Base-by-base conservation (phyloP, 1,140 invertebrate genomes). In the Frieseomelitta varia region DNA sequence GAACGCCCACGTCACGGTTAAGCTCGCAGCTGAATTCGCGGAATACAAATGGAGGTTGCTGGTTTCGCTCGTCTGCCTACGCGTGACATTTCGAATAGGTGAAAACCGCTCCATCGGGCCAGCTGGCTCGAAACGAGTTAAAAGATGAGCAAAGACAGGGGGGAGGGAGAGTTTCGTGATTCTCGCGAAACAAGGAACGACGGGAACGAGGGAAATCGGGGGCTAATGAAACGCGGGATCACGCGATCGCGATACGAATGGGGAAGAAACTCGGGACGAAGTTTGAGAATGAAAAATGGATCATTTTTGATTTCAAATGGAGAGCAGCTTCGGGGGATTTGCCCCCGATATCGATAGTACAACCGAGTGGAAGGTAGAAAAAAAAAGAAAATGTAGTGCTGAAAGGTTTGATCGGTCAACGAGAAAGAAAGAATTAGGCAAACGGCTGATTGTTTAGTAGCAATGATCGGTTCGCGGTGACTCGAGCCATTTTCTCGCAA, bases 21-120 rank as follows among this genome's bases (percentile, higher is more conserved):
- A 63, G 74, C 34, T 61, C 11, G 27, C 21, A 15, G 58, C 12
- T 27, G 15, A 47, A 77, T 58, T 21, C 56, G 75, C 12, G 58
- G 58, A 47, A 77, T 77, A 63, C 75, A 51, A 77, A 77, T 77
- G 75, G 34, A 47, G 61, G 39, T 47, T 47, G 39, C 24, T n/a
- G 30, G 24, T 47, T 47, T 47, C 39, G 39, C 39, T 47, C 39
- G 39, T 47, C 75, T 63, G 21, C 75, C 75, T 77, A 77, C 75
- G 75, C 75, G 75, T 65, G 75, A 77, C 58, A 77, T 77, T 77
- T 77, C n/a, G 34, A 47, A 47, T 47, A 61, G 30, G 17, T 34
- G 30, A 34, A 10, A 19, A n/a, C 14, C 69, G 10, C 8, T 10
- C 21, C 14, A 74, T 58, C 72, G 72, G 19, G 10, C 30, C n/a